Evolutionary conservation across 2,797 vertebrate genomes (phyloP), one percentile per base, ranked within the genome.

Genomic region (Xerus rutilus): DNA sequence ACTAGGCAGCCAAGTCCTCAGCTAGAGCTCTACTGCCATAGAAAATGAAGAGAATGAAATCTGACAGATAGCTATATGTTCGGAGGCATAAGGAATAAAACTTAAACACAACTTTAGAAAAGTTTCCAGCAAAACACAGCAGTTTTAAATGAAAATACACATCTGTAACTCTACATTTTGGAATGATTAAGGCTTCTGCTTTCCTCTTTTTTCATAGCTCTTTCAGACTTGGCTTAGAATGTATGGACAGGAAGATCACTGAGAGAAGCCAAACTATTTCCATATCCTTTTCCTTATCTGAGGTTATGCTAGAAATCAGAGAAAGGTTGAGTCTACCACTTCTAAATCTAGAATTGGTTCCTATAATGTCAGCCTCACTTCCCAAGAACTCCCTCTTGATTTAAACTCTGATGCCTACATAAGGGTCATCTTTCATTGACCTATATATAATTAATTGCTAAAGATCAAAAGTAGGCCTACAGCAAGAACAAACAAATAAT

Each of bases 401-500:
- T 59, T 72, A 95, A 93, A 72, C 8, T 52, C 69, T 6, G 52
- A 78, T 14, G 49, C 47, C 81, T 43, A 23, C 11, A 88, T 49
- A 32, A 91, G 70, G 47, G n/a, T 76, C 21, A 35, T 59, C 15
- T 30, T 78, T 82, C 85, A 74, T 39, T 89, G 76, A 78, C 59
- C 49, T 64, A 32, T n/a, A n/a, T 59, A 30, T 73, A 82, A 78
- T n/a, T 83, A 89, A 92, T 64, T n/a, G 15, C 20, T 72, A 73
- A 73, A 35, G 35, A 73, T 89, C 64, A 86, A 94, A 95, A 64
- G 11, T 18, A 64, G 57, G 65, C 49, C 25, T 43, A 52, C 18
- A 82, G 45, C 28, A 91, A 93, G 54, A 72, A 73, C 23, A 77
- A 94, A 82, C n/a, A 89, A 86, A 54, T 11, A 59, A 85, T 54